Conservation (phyloP, 1,140 invertebrate species). For the Rhopalosiphum padi region DNA sequence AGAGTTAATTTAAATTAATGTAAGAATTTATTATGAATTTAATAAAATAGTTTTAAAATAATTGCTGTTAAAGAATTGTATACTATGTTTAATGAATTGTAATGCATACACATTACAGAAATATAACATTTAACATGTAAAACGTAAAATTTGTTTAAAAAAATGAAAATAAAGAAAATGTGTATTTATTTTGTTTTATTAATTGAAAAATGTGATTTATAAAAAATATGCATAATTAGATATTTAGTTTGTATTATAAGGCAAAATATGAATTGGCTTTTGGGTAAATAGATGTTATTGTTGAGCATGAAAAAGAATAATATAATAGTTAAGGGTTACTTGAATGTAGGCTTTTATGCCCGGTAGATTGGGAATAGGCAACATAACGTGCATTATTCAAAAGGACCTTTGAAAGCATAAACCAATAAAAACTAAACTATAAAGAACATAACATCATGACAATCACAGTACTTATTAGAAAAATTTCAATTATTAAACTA, state of each 20-base stretch:
- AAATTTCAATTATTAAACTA: neutral
- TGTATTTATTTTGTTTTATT: neutral
- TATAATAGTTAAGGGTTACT: neutral
- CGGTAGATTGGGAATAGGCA: neutral
- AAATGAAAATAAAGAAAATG: neutral
- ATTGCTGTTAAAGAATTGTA: too few relatives aligned
- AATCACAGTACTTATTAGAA: neutral
- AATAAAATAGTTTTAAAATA: too few relatives aligned
- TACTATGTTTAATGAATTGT: too few relatives aligned
- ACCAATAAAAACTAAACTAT: neutral
- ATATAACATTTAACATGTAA: too few relatives aligned
- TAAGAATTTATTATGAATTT: too few relatives aligned
- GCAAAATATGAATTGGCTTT: neutral
- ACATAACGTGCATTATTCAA: conserved; percentile 23
- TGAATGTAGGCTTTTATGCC: neutral
- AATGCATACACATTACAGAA: too few relatives aligned
- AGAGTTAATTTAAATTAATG: too few relatives aligned
- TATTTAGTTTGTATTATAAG: neutral
- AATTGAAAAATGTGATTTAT: too few relatives aligned
- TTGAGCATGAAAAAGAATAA: neutral
- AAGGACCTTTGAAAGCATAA: conserved; percentile 15
- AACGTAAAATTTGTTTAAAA: too few relatives aligned
- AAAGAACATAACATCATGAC: neutral
- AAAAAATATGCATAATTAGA: neutral
- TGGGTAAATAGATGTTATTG: neutral